Evolutionary conservation across 1,140 invertebrate species (phyloP).

Genomic region (Temnothorax curvispinosus): DNA sequence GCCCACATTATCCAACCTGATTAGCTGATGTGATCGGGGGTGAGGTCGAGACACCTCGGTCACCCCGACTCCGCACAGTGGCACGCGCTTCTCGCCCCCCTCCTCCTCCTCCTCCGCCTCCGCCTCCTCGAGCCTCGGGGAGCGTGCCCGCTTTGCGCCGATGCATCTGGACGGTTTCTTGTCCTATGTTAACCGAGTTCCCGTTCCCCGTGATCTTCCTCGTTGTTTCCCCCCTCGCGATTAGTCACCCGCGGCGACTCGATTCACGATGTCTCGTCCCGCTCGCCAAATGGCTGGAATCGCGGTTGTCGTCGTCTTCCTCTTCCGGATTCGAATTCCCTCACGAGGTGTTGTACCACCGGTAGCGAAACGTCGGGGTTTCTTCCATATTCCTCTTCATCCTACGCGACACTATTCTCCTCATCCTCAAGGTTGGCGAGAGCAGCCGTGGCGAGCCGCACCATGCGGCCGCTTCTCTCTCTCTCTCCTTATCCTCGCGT

Average conservation of each 20-base stretch:
- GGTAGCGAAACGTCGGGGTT: slow-evolving; percentile 65
- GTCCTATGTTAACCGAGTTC: slow-evolving; percentile 17
- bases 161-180: too few species aligned
- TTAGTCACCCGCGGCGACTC: slow-evolving; percentile 45
- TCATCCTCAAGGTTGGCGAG: slow-evolving; percentile 65
- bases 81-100: slow-evolving; percentile 42
- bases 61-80: slow-evolving; percentile 67
- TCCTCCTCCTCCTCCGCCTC: slow-evolving; percentile 1
- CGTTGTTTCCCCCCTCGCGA: background rate
- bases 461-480: slow-evolving; percentile 42
- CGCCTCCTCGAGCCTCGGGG: slow-evolving; percentile 13
- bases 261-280: slow-evolving; percentile 10
- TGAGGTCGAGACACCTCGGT: slow-evolving; percentile 73
- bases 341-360: slow-evolving; percentile 77
- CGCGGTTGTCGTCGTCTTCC: background rate
- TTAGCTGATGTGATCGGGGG: slow-evolving; percentile 71
- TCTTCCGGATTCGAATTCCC: slow-evolving; percentile 20
- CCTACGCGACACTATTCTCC: slow-evolving; percentile 61
- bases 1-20: slow-evolving; percentile 83
- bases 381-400: slow-evolving; percentile 72
- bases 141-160: background rate
- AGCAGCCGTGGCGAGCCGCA: slow-evolving; percentile 38
- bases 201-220: background rate
- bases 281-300: slow-evolving; percentile 30
- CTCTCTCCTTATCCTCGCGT: slow-evolving; percentile 22